Percentiles rank a stretch among this genome's conserved stretches.
Conservation (phyloP, 2,888 invertebrate species). For the Lumbricus terrestris region DNA sequence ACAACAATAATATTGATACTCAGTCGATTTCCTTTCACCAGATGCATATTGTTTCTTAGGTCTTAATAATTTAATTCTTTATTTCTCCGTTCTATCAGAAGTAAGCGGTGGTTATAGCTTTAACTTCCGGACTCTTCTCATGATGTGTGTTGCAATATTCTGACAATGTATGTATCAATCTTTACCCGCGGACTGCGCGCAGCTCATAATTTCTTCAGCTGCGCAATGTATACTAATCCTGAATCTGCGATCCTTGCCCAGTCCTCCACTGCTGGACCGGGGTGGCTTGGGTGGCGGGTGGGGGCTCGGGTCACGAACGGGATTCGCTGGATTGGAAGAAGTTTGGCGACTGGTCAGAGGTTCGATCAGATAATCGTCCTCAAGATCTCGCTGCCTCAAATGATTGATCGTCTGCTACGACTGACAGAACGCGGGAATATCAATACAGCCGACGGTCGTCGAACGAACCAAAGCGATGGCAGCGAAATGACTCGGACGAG, state of each 20-base stretch:
- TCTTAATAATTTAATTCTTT: too few species aligned
- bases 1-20: too few species aligned
- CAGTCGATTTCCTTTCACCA: too few species aligned
- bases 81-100: too few species aligned
- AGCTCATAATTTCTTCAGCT: background rate
- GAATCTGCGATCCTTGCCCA: background rate
- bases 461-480: background rate
- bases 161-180: too few species aligned
- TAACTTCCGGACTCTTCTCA: too few species aligned
- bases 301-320: background rate
- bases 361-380: background rate
- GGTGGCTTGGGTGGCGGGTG: too few species aligned
- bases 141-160: too few species aligned
- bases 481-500: background rate
- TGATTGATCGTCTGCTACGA: background rate
- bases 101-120: too few species aligned
- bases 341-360: background rate
- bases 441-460: background rate
- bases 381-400: background rate
- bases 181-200: background rate
- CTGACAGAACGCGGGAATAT: background rate
- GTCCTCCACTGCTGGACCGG: too few species aligned
- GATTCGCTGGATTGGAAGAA: background rate
- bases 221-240: background rate
- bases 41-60: too few species aligned